phyloP scores from a whole-genome alignment of 2,888 invertebrate species.

The Mesorhabditis belari region DNA sequence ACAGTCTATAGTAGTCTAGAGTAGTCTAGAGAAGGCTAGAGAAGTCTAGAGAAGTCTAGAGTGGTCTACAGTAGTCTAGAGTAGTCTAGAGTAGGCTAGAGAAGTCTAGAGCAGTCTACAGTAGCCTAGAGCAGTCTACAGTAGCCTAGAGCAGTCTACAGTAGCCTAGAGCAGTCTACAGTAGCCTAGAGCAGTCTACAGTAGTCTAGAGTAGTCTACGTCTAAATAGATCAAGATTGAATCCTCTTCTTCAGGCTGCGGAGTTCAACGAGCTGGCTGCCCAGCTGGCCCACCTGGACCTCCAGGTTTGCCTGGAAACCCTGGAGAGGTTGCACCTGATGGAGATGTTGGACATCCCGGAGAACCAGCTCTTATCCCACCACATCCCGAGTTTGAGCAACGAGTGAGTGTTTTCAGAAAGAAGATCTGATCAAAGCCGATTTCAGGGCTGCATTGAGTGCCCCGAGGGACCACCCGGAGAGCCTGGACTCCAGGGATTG shows the following conservation, averaged over 20 bases:
- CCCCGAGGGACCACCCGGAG: background rate
- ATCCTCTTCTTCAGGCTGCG: constrained; percentile 17
- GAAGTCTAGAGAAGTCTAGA: no score
- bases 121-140: no score
- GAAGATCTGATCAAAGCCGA: constrained; percentile 4
- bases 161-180: no score
- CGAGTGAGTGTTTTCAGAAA: constrained; percentile 1
- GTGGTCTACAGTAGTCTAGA: background rate
- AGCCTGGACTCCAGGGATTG: constrained; percentile 1
- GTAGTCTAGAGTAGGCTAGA: background rate
- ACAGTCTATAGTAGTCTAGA: no score
- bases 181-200: no score
- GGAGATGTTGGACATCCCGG: constrained; percentile 23
- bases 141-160: no score
- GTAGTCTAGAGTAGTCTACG: no score
- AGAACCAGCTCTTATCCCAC: constrained; percentile 5
- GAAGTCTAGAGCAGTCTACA: background rate
- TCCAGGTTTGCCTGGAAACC: constrained; percentile 30
- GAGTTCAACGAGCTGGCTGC: constrained; percentile 33
- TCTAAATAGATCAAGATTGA: no score
- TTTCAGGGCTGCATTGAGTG: constrained; percentile 3
- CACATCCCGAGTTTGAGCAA: background rate
- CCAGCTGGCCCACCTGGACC: constrained; percentile 38
- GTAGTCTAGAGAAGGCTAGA: no score
- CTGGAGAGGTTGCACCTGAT: constrained; percentile 26